Base-by-base conservation (phyloP, 2,888 invertebrate species). In the Zhuqinia jingwanae region DNA sequence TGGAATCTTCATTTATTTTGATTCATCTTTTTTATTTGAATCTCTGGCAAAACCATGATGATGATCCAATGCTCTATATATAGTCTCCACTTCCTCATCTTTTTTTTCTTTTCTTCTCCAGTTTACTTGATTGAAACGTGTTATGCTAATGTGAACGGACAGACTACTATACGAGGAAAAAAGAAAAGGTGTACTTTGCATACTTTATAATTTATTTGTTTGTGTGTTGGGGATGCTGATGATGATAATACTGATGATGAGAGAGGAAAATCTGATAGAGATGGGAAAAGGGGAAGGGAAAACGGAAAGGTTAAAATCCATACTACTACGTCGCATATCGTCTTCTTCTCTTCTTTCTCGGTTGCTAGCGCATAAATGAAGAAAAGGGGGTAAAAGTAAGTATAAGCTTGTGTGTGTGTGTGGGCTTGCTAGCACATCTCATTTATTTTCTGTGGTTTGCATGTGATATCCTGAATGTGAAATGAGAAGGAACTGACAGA, bases 401-500 rank as follows among this genome's bases (percentile, higher is more conserved):
- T 42, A 58, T 22, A 30, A 36, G n/a, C 36, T 36, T 36, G 36
- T 36, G 36, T 36, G n/a, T n/a, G 45, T 56, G 30, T 58, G 36
- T 70, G 27, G 73, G 45, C 63, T 13, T 58, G 75, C 76, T 58
- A 68, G 78, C 85, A 80, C 65, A 85, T 77, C 85, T 80, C 80
- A 75, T 82, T 82, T 82, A 82, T 82, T 82, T 82, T 82, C 75
- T 50, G 82, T 75, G 82, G 82, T 36, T 82, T 50, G 78, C 58
- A 58, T 76, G 75, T 75, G 82, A 82, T 82, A 82, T 73, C 82
- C 77, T 84, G 83, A 84, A 84, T 84, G 65, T 84, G 83, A 84
- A 84, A 84, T 84, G 83, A 84, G 83, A 75, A 30, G 17, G 75
- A 75, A 53, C 30, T 53, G 56, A 75, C 36, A 6, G 36, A 68